These are phyloP conservation scores for Atractosteus spatula DNA, from an alignment of 2,113 vertebrate genomes.

Conservation along the genomic window DNA sequence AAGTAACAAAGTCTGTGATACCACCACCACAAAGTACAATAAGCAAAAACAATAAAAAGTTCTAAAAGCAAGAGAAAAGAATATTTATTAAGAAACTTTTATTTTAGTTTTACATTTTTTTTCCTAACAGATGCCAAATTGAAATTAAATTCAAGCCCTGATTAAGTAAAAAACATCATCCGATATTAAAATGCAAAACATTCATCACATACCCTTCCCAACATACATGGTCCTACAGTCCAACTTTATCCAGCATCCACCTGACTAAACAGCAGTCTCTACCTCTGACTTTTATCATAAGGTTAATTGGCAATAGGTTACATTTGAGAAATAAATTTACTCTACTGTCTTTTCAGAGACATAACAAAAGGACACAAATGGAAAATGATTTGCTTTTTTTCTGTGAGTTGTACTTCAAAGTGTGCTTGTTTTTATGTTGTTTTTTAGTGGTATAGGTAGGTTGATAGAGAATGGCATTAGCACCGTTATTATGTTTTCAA, in stretches of 20 bases:
- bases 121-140: slow-evolving; percentile 46
- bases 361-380: slow-evolving; percentile 26
- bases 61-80: slow-evolving; percentile 65
- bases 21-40: slow-evolving; percentile 55
- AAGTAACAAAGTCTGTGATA: slow-evolving; percentile 31
- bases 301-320: slow-evolving; percentile 23
- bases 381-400: slow-evolving; percentile 26
- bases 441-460: slow-evolving; percentile 75
- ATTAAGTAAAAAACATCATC: slow-evolving; percentile 31
- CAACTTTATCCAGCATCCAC: slow-evolving; percentile 40
- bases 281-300: slow-evolving; percentile 8
- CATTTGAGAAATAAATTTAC: slow-evolving; percentile 25
- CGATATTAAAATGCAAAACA: slow-evolving; percentile 38
- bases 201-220: slow-evolving; percentile 18
- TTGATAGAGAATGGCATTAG: slow-evolving; percentile 73
- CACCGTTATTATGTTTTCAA: slow-evolving; percentile 83
- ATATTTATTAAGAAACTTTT: slow-evolving; percentile 73
- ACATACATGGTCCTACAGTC: slow-evolving; percentile 34
- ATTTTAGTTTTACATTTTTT: slow-evolving; percentile 64
- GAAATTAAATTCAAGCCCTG: slow-evolving; percentile 56
- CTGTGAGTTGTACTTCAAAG: slow-evolving; percentile 52
- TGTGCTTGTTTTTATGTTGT: slow-evolving; percentile 48
- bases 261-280: slow-evolving; percentile 24
- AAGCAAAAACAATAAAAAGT: slow-evolving; percentile 39
- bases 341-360: slow-evolving; percentile 17